Conservation (phyloP, 2,888 invertebrate species). For the Cataglyphis cursor region DNA sequence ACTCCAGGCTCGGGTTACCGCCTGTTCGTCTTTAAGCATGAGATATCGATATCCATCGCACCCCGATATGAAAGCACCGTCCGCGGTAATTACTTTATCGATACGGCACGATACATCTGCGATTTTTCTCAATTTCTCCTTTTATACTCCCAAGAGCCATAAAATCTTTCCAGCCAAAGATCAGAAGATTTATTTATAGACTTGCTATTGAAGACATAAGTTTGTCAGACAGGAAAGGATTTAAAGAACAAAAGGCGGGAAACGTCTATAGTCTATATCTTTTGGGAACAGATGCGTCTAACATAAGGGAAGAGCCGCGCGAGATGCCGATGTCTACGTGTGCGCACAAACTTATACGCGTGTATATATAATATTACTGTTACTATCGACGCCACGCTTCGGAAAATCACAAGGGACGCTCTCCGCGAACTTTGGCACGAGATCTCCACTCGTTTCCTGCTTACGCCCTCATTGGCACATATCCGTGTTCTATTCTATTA, state of each 20-base stretch:
- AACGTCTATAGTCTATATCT: conserved; percentile 33
- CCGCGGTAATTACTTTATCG: conserved; percentile 85
- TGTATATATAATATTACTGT: conserved; percentile 54
- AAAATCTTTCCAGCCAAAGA: conserved; percentile 58
- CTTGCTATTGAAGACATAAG: conserved; percentile 82
- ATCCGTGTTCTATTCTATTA: conserved; percentile 10
- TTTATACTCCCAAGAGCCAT: conserved; percentile 67
- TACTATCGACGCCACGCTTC: conserved; percentile 58
- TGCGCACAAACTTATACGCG: conserved; percentile 55
- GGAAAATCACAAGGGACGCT: conserved; percentile 79
- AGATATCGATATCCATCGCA: conserved; percentile 56
- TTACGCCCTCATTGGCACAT: background rate
- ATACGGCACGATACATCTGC: conserved; percentile 77
- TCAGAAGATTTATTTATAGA: conserved; percentile 82
- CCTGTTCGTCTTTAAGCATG: conserved; percentile 56
- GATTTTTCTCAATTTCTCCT: conserved; percentile 84
- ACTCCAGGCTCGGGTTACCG: conserved; percentile 27
- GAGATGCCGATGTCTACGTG: conserved; percentile 41
- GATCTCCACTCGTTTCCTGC: conserved; percentile 64
- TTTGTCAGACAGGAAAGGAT: conserved; percentile 75
- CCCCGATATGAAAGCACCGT: conserved; percentile 82
- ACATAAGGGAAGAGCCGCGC: conserved; percentile 31
- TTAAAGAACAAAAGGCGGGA: conserved; percentile 31
- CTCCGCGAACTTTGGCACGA: conserved; percentile 75
- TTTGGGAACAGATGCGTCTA: conserved; percentile 42